Base-by-base conservation (phyloP, 2,113 vertebrate genomes). In the Ploceus nigricollis region DNA sequence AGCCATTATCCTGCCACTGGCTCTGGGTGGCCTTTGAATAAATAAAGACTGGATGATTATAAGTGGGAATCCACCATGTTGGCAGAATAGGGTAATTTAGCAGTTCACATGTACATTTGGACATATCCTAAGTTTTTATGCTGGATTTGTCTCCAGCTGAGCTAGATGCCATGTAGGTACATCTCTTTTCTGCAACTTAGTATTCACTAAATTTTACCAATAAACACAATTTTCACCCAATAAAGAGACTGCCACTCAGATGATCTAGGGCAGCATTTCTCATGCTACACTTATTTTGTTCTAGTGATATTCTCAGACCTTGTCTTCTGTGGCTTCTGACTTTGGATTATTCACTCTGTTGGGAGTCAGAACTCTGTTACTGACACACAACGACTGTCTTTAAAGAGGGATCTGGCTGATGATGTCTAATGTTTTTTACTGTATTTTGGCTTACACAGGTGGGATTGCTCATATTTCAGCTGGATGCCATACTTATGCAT, bases 201-300 rank as follows among this genome's bases (percentile, higher is more conserved):
- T 8, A 39, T 73, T 65, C 15, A 20, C 35, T 51, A 42, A 28
- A 51, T 85, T 91, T 90, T 82, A 60, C 13, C 45, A 51, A 48
- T 18, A 44, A 56, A 68, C 24, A 61, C 7, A 19, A 4, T 35
- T 63, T 78, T 69, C 3, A 0, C 15, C 42, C 0, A 0, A 4
- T 63, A 66, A 54, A 33, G 50, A 69, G 14, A 21, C 31, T 57
- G 12, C 8, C 37, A 61, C 48, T 82, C 27, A 71, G 54, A 42
- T 57, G 15, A 68, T 60, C n/a, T 0, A 82, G 28, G 25, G 23
- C 40, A 57, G 15, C 27, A 60, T 57, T 63, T 72, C 71, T 81
- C 31, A 18, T 39, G 7, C 33, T 42, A 54, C 40, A 23, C 33
- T 87, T 22, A 19, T 50, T 80, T 80, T 28, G 11, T 77, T 51